Evolutionary conservation across 1,140 invertebrate species (phyloP).

Genomic region (Euura saliciscinereae): DNA sequence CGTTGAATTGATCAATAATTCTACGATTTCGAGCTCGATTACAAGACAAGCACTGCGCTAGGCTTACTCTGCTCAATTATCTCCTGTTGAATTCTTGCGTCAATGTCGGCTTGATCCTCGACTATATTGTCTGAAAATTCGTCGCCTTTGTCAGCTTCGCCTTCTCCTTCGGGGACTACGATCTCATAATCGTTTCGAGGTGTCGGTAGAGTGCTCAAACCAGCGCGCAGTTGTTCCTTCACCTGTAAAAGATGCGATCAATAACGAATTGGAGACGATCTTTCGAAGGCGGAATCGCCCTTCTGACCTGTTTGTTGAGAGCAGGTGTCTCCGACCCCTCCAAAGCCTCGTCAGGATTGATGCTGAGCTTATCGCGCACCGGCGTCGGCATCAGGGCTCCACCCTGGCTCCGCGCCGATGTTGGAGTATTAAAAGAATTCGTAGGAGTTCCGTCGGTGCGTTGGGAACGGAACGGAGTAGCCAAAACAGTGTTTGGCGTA

Average conservation of each 20-base stretch:
- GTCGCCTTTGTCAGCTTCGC: constrained; percentile 60
- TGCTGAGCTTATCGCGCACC: constrained; percentile 92
- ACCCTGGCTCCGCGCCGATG: constrained; percentile 44
- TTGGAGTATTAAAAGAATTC: constrained; percentile 53
- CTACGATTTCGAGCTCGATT: background rate
- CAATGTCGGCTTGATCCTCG: constrained; percentile 91
- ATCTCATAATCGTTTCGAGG: constrained; percentile 99
- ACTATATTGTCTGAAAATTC: constrained; percentile 56
- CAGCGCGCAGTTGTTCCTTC: constrained; percentile 76
- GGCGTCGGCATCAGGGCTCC: constrained; percentile 65
- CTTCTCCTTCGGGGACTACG: constrained; percentile 90
- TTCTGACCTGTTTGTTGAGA: constrained; percentile 68
- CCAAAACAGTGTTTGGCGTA: constrained; percentile 94
- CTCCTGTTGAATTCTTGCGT: constrained; percentile 71
- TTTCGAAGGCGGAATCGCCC: background rate
- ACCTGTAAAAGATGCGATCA: constrained; percentile 45
- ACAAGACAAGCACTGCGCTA: background rate
- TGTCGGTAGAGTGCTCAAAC: constrained; percentile 80
- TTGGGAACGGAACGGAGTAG: constrained; percentile 86
- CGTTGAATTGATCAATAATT: constrained; percentile 8
- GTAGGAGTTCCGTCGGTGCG: constrained; percentile 53
- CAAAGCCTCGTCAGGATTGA: constrained; percentile 86
- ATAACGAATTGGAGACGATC: constrained; percentile 19
- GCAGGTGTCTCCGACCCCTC: constrained; percentile 72
- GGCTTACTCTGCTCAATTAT: constrained; percentile 65